Base-by-base conservation (phyloP, 2,797 vertebrate species). In the Lemur catta region DNA sequence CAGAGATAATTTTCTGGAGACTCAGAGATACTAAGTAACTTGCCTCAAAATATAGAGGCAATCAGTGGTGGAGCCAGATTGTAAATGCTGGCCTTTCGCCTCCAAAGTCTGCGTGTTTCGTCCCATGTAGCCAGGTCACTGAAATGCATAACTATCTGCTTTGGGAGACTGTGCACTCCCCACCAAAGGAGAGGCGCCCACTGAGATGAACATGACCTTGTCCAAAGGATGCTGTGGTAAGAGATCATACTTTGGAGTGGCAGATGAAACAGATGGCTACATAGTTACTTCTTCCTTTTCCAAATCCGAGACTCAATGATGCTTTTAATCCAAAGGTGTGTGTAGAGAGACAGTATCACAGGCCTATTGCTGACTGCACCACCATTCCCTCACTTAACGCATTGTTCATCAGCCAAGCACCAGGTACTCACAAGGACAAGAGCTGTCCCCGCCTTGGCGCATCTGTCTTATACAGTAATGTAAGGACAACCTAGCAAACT, bases 401-500 rank as follows among this genome's bases (percentile, higher is more conserved):
- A 13, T 15, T 50, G 26, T 0, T 0, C 15, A 9, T 38, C 43
- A 15, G 15, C 22, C 17, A 28, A 24, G 55, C 1, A 2, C 10
- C 13, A 50, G 61, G 15, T 12, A 28, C 0, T 30, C 4, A 17
- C 11, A 8, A 11, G n/a, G 20, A 46, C 3, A 38, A 57, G 8
- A 33, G 17, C 1, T 0, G 7, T 43, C 10, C 5, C 46, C 78
- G 24, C 11, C 18, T 35, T 46, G 78, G 52, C 7, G 0, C 8
- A 35, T 55, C 7, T 74, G 22, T n/a, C 26, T 48, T 8, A 8
- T 30, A 41, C 17, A 33, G 8, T 41, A 22, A 38, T 26, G 22
- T 10, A 17, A 91, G 6, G 28, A 41, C 24, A 63, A 22, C 9
- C 43, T 43, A 7, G 80, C 12, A 65, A 59, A 55, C 33, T 10